These are phyloP conservation scores for Abrostola triplasia DNA, from an alignment of 2,888 invertebrate genomes.

Conservation along the genomic window DNA sequence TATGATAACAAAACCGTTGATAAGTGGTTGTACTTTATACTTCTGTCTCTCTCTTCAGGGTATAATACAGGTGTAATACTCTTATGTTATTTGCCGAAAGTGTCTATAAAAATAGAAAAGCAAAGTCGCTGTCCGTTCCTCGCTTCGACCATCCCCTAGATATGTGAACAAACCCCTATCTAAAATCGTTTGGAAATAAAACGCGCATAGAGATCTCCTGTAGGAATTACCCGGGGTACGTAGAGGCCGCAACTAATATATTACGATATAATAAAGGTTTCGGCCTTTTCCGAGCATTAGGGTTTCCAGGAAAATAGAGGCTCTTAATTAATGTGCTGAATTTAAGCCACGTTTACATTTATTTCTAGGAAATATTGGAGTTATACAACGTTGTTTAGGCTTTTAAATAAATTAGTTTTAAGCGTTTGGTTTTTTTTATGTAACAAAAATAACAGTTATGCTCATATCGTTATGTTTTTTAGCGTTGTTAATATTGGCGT, in stretches of 20 bases:
- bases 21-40: too few species aligned
- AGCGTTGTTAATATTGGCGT: too few species aligned
- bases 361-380: background rate
- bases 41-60: background rate
- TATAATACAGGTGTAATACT: background rate
- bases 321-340: background rate
- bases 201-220: slow-evolving; percentile 78
- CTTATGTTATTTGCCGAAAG: too few species aligned
- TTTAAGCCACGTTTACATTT: background rate
- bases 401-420: too few species aligned
- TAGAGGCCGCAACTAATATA: slow-evolving; percentile 80
- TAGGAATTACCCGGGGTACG: slow-evolving; percentile 78
- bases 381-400: background rate
- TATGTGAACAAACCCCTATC: slow-evolving; percentile 78
- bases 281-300: slow-evolving; percentile 61
- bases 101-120: too few species aligned
- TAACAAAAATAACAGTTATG: too few species aligned
- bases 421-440: too few species aligned
- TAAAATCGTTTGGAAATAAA: slow-evolving; percentile 87
- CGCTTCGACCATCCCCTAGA: slow-evolving; percentile 41
- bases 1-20: too few species aligned
- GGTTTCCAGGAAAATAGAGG: slow-evolving; percentile 26
- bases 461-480: too few species aligned
- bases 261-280: slow-evolving; percentile 83
- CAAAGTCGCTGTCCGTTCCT: slow-evolving; percentile 18